Evolutionary conservation across 2,888 invertebrate genomes (phyloP).

Genomic region (Caenorhabditis macrosperma): DNA sequence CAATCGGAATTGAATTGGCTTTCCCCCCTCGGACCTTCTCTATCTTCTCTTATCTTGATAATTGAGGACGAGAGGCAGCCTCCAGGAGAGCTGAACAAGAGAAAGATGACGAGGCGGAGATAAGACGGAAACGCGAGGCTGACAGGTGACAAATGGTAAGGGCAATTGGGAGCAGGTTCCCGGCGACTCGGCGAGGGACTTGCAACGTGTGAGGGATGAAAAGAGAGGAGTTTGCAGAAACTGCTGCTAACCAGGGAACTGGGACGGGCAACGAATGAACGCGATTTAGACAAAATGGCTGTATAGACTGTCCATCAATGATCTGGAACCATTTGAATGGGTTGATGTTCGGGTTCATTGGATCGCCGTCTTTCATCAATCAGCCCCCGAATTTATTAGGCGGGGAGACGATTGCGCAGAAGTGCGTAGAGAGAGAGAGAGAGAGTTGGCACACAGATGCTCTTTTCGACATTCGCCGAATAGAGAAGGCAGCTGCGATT

Average conservation of each 20-base stretch:
- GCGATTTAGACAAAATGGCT: no score
- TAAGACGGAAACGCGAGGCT: conserved; percentile 1
- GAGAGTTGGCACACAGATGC: no score
- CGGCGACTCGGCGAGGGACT: neutral
- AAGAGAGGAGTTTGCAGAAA: no score
- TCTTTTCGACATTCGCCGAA: no score
- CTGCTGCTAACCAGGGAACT: no score
- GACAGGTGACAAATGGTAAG: conserved; percentile 50
- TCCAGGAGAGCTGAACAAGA: conserved; percentile 1
- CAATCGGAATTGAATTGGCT: conserved; percentile 24
- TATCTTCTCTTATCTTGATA: conserved; percentile 46
- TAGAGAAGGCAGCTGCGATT: no score
- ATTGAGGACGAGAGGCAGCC: conserved; percentile 10
- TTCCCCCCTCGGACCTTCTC: conserved; percentile 9
- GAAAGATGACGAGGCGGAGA: conserved; percentile 6
- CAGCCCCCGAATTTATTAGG: no score
- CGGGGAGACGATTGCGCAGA: no score
- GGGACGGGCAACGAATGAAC: no score
- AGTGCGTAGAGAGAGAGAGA: no score
- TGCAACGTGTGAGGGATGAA: neutral
- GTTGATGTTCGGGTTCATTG: neutral
- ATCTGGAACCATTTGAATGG: neutral
- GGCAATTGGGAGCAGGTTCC: conserved; percentile 38
- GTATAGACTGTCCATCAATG: no score
- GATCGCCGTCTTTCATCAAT: neutral